These are phyloP conservation scores for Chaetodon auriga DNA, from an alignment of 2,113 vertebrate species.

Conservation along the genomic window DNA sequence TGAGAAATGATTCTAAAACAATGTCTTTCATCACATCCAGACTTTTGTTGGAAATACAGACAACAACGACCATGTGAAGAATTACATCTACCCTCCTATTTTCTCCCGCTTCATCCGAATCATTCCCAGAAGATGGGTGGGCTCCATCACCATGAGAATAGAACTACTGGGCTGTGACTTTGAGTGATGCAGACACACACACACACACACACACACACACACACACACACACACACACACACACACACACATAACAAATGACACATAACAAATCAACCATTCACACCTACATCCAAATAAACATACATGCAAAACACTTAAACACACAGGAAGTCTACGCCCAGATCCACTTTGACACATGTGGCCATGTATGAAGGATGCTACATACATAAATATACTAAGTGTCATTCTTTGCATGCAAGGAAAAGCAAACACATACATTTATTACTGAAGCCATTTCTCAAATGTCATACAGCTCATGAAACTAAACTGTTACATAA, in stretches of 20 bases:
- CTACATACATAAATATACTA: neutral
- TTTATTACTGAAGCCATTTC: neutral
- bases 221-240: neutral
- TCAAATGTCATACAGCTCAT: neutral
- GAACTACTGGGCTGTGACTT: conserved; percentile 94
- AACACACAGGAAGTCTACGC: neutral
- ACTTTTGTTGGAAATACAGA: conserved; percentile 90
- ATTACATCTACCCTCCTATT: conserved; percentile 93
- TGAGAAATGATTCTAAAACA: neutral
- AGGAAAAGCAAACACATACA: neutral
- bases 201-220: neutral
- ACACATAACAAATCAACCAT: neutral
- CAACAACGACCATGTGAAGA: conserved; percentile 84
- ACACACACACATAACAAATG: neutral
- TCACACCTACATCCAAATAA: neutral
- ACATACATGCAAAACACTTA: neutral
- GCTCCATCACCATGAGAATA: conserved; percentile 90
- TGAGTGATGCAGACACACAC: conserved; percentile 70
- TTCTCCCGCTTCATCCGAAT: conserved; percentile 92
- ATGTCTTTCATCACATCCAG: conserved; percentile 80
- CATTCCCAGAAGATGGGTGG: conserved; percentile 89
- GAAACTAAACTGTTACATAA: conserved; percentile 13
- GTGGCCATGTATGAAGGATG: neutral
- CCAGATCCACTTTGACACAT: neutral
- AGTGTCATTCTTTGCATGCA: neutral